Base-by-base conservation (phyloP, 1,140 invertebrate species). In the Saccostrea glomerata region DNA sequence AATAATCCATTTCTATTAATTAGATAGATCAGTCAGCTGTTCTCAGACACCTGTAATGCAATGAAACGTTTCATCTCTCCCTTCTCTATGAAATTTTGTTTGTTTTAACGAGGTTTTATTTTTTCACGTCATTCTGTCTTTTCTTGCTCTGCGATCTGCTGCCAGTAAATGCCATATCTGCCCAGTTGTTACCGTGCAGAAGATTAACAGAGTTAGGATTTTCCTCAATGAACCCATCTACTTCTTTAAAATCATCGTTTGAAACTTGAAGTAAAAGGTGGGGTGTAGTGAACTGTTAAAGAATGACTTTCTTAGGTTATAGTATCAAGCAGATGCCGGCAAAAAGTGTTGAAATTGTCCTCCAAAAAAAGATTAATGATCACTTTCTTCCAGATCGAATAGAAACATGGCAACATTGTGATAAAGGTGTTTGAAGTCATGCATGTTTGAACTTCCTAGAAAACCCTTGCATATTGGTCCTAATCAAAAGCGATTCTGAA, bases 281-380 rank as follows among this genome's bases (percentile, higher is more conserved):
- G 25, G 70, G 70, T 36, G 70, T 77, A 77, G 70, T 77, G 23
- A 77, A 36, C 70, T 36, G 70, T 30, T 25, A 40, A 36, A 13
- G 30, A 36, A 30, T 77, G 23, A 77, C 23, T 15, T 36, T 25
- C 23, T 36, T 77, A 30, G 25, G 70, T 13, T 15, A 15, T 15
- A 30, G 70, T 77, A 13, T 36, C 13, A 36, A 36, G 30, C 70
- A 77, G 70, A 77, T 77, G 70, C 70, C 5, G 25, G 4, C 70
- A 77, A 77, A 77, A 77, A 77, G 70, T 77, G 70, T 63, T 30
- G 70, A 77, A 36, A 77, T 30, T 77, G 70, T 77, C 70, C 70
- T 77, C 70, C 23, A 77, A 77, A 77, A 77, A 30, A 77, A 77
- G 70, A 77, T 30, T 77, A 77, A 77, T 77, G 70, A 77, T 77